These are phyloP conservation scores for Diadema setosum DNA, from an alignment of 35 echinoderm and acorn worm species.

Conservation along the genomic window DNA sequence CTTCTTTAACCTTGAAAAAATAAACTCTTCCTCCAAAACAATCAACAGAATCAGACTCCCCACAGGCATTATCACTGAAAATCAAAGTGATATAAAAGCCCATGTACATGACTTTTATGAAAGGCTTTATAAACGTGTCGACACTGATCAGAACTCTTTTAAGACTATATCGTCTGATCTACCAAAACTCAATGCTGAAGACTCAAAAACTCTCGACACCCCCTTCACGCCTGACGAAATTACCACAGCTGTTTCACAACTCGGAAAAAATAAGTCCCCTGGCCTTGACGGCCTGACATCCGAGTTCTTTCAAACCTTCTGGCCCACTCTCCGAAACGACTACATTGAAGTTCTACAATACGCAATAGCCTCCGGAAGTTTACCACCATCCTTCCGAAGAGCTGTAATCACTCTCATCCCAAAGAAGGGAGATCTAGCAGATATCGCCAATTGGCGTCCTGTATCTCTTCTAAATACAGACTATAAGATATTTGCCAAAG, in stretches of 20 bases:
- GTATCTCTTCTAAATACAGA: too few species aligned
- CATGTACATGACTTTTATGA: background rate
- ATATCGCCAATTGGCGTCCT: slow-evolving; percentile 22
- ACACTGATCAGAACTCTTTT: background rate
- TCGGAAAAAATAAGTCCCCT: background rate
- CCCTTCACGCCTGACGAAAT: background rate
- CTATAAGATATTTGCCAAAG: too few species aligned
- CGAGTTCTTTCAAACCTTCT: too few species aligned
- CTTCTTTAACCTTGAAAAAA: slow-evolving; percentile 18
- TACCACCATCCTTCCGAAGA: background rate
- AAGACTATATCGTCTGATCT: background rate
- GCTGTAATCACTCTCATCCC: slow-evolving; percentile 21
- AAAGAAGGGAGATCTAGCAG: slow-evolving; percentile 13
- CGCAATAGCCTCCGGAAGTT: background rate
- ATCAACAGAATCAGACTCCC: background rate
- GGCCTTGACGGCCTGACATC: background rate
- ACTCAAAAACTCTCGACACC: background rate
- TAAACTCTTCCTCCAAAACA: background rate
- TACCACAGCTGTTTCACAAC: background rate
- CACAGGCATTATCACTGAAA: background rate
- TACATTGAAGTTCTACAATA: slow-evolving; percentile 4
- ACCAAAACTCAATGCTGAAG: too few species aligned
- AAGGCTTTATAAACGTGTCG: background rate
- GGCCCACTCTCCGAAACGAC: too few species aligned
- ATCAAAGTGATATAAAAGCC: background rate